phyloP scores from a whole-genome alignment of 2,113 vertebrate genomes.

The Seriola quinqueradiata region DNA sequence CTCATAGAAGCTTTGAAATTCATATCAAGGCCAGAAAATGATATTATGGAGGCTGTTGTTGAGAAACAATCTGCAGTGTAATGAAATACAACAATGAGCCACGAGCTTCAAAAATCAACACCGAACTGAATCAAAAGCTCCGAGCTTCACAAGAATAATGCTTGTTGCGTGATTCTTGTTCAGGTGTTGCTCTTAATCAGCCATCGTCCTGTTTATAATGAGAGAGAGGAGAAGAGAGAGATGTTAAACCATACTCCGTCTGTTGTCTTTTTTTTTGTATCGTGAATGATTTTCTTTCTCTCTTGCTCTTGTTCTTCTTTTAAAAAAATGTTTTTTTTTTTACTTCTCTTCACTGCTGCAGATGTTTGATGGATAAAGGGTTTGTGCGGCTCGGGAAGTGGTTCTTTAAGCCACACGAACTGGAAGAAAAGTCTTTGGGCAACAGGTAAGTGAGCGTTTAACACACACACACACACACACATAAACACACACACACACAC shows the following conservation, averaged over 20 bases:
- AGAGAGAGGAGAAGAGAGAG: neutral
- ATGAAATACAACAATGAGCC: neutral
- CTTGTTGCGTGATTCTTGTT: neutral
- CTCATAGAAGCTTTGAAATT: neutral
- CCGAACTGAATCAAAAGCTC: neutral
- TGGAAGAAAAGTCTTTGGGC: conserved; percentile 92
- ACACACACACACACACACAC: neutral
- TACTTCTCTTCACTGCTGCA: conserved; percentile 68
- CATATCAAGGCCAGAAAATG: neutral
- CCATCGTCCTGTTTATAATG: neutral
- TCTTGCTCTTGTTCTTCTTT: neutral
- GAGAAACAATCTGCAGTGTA: neutral
- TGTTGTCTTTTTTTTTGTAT: neutral
- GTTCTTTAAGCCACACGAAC: conserved; percentile 96
- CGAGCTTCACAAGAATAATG: neutral
- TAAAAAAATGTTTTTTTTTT: neutral
- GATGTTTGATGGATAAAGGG: conserved; percentile 98
- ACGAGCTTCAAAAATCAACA: neutral
- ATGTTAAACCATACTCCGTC: neutral
- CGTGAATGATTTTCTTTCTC: conserved; percentile 5
- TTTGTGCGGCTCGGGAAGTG: conserved; percentile 96
- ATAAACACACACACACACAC: conserved; percentile 1
- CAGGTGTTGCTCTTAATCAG: neutral
- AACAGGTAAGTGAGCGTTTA: conserved; percentile 89
- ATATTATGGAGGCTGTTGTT: neutral